Evolutionary conservation across 1,140 invertebrate species (phyloP), one percentile per base, ranked within the genome.

Genomic region (Ceratosolen fusciceps): DNA sequence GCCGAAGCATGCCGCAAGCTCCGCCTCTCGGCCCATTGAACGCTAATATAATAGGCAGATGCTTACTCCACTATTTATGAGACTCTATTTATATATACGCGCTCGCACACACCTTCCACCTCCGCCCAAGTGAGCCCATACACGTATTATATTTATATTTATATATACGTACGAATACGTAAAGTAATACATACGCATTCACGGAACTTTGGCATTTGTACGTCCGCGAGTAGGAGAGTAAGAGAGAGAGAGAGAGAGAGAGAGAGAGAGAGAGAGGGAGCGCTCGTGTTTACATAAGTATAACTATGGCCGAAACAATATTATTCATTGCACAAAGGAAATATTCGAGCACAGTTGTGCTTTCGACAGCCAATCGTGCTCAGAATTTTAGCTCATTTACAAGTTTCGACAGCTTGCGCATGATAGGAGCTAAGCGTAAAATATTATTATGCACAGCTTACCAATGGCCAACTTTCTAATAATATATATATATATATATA

Each of bases 41-140:
- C 58, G 29, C 10, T 62, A 62, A 62, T 62, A 62, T 62, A 62
- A 62, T 62, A 62, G 29, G 58, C 58, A 62, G 58, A 62, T 62
- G 58, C 58, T 62, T 62, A 62, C 58, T 62, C 58, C 58, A 62
- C 29, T 62, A 62, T 62, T 62, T 62, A 62, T 62, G 58, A 62
- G 58, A 62, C 31, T 2, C 29, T 60, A 60, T 60, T 60, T 29
- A 26, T 29, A 8, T 12, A 31, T 60, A 21, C 24, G 2, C 8
- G 16, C n/a, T n/a, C n/a, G n/a, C n/a, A n/a, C n/a, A n/a, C n/a
- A n/a, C n/a, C n/a, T n/a, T n/a, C n/a, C n/a, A n/a, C n/a, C n/a
- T n/a, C n/a, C n/a, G n/a, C n/a, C n/a, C n/a, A n/a, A n/a, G n/a
- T n/a, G n/a, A n/a, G n/a, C n/a, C n/a, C n/a, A n/a, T n/a, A n/a